phyloP scores from a whole-genome alignment of 2,888 invertebrate genomes.

The Synergus gifuensis region DNA sequence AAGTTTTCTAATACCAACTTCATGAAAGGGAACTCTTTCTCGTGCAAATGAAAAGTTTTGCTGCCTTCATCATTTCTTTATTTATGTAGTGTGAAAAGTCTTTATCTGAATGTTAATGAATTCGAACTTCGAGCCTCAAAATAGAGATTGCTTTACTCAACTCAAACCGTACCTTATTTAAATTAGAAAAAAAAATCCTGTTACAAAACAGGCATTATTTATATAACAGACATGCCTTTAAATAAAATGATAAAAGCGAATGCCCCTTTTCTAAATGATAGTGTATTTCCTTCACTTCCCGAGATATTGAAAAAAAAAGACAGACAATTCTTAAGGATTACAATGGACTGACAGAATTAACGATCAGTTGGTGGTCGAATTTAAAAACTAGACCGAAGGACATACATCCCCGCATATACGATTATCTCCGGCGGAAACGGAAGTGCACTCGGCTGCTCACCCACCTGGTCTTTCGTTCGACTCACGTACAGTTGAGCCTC shows the following conservation, averaged over 20 bases:
- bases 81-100: not conserved
- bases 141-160: not conserved
- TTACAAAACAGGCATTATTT: too few relatives aligned
- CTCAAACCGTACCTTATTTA: too few relatives aligned
- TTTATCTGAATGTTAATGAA: not conserved
- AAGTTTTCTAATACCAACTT: slow-evolving; percentile 32
- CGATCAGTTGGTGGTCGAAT: slow-evolving; percentile 55
- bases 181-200: too few relatives aligned
- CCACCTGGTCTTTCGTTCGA: slow-evolving; percentile 71
- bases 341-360: slow-evolving; percentile 12
- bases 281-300: not conserved
- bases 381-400: slow-evolving; percentile 57
- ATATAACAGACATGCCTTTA: too few relatives aligned
- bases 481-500: slow-evolving; percentile 44
- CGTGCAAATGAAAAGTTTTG: slow-evolving; percentile 7
- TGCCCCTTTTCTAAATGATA: not conserved
- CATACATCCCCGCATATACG: slow-evolving; percentile 57
- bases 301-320: not conserved
- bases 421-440: slow-evolving; percentile 76
- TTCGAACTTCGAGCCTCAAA: not conserved
- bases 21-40: slow-evolving; percentile 25
- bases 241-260: not conserved
- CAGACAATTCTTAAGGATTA: not conserved
- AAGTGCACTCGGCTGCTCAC: slow-evolving; percentile 76
- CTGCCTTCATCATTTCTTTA: not conserved